Evolutionary conservation across 2,113 vertebrate genomes (phyloP).

Genomic region (Tetraodon nigroviridis): DNA sequence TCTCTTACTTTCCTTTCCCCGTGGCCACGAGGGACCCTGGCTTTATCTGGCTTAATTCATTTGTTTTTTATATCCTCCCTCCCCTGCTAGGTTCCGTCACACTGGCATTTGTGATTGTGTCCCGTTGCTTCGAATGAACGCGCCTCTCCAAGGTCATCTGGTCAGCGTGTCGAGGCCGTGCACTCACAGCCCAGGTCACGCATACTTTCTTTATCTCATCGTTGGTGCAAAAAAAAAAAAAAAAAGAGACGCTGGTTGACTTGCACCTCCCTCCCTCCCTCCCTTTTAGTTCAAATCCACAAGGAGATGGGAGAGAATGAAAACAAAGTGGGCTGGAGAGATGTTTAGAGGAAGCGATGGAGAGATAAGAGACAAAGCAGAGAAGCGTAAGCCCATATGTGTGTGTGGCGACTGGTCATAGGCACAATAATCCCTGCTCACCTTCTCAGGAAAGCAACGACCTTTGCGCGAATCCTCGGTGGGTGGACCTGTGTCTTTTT

Average conservation of each 20-base stretch:
- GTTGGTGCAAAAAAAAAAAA: background rate
- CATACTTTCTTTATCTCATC: conserved; percentile 43
- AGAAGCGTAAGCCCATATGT: conserved; percentile 29
- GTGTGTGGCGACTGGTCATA: conserved; percentile 34
- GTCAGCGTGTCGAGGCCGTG: conserved; percentile 37
- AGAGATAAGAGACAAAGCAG: conserved; percentile 30
- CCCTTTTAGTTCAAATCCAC: conserved; percentile 36
- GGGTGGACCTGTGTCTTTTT: conserved; percentile 28
- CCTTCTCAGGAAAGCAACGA: conserved; percentile 40
- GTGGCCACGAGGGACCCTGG: conserved; percentile 44
- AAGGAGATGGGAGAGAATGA: conserved; percentile 36
- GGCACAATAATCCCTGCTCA: conserved; percentile 53
- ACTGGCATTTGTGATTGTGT: conserved; percentile 39
- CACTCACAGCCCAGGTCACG: conserved; percentile 20
- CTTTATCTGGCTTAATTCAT: conserved; percentile 61
- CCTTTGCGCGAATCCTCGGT: conserved; percentile 35
- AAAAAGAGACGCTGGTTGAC: conserved; percentile 35
- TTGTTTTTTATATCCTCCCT: conserved; percentile 27
- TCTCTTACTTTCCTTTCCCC: conserved; percentile 12
- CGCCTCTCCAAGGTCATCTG: conserved; percentile 51
- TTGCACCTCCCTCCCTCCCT: conserved; percentile 5
- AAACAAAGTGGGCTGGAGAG: conserved; percentile 27
- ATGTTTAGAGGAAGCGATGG: conserved; percentile 25
- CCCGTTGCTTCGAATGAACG: conserved; percentile 12
- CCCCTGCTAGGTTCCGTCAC: conserved; percentile 40